Evolutionary conservation across 1,140 invertebrate genomes (phyloP), one percentile per base, ranked within the genome.

Genomic region (Drosophila funebris): DNA sequence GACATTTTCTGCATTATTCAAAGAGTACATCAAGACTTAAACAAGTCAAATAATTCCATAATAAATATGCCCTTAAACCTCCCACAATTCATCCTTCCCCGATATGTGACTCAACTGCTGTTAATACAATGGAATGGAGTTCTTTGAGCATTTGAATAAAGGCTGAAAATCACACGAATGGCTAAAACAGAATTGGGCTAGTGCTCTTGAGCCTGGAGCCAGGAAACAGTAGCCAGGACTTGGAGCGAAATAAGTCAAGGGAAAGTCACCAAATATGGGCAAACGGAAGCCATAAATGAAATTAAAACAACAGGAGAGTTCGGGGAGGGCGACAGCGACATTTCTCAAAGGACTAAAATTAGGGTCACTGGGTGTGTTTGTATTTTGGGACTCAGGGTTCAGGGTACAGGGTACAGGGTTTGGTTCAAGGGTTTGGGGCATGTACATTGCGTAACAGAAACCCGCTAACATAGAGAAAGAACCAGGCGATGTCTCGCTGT

Each of bases 231-330:
- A 4, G 36, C 18, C 36, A 14, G 54, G 24, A 57, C 13, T 39
- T 2, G 36, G 31, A 27, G 50, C 20, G 22, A 68, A 72, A 44
- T 60, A 53, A 68, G 63, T 61, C 48, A 72, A 53, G 62, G 56
- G 37, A 46, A 82, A 83, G 75, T 80, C 77, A 76, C 66, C 75
- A 31, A 75, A 61, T 27, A 62, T 81, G 73, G 71, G 63, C 78
- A 78, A 88, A 83, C 83, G 83, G 78, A 88, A 88, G 76, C 84
- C 83, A 88, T 88, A 88, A 88, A 88, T 89, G 83, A 89, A 88
- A 88, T 88, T 88, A 88, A 88, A 88, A 83, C 83, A 84, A 83
- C 76, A 81, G 67, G 61, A 63, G 69, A 88, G 62, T 61, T 68
- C 48, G 69, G 44, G 16, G 44, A 36, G 18, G 8, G 39, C 3